Evolutionary conservation across 2,113 vertebrate genomes (phyloP).

Genomic region (Plecotus auritus): DNA sequence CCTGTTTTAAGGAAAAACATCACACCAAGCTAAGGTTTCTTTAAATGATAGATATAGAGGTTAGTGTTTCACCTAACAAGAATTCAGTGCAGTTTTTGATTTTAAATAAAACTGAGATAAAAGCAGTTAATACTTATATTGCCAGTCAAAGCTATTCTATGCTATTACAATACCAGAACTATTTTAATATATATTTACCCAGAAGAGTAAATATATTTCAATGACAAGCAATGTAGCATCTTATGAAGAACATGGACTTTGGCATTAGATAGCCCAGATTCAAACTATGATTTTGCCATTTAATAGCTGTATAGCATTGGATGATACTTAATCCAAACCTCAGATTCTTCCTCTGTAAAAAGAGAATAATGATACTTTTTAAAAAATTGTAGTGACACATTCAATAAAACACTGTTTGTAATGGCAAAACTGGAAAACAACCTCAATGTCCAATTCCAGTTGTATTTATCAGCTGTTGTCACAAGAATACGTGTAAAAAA

Average conservation of each 20-base stretch:
- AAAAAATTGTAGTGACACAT: background rate
- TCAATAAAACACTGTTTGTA: background rate
- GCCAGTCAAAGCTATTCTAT: background rate
- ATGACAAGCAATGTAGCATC: background rate
- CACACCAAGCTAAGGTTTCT: background rate
- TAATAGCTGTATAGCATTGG: background rate
- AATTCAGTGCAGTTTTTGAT: background rate
- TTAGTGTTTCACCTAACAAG: background rate
- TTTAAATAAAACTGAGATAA: conserved; percentile 23
- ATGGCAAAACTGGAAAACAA: background rate
- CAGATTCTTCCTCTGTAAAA: background rate
- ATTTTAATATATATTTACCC: background rate
- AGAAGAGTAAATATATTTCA: background rate
- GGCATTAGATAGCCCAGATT: background rate
- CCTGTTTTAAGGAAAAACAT: background rate
- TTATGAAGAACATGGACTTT: background rate
- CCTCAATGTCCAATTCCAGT: background rate
- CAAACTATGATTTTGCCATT: background rate
- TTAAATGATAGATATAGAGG: background rate
- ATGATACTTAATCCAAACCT: background rate
- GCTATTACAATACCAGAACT: background rate
- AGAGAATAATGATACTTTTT: background rate
- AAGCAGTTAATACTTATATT: background rate
- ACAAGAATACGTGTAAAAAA: background rate
- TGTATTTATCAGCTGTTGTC: background rate